A percentile compares a stretch with the other conserved stretches of the same genome.
phyloP scores from a whole-genome alignment of 1,140 invertebrate genomes.

The Agrypnia vestita region DNA sequence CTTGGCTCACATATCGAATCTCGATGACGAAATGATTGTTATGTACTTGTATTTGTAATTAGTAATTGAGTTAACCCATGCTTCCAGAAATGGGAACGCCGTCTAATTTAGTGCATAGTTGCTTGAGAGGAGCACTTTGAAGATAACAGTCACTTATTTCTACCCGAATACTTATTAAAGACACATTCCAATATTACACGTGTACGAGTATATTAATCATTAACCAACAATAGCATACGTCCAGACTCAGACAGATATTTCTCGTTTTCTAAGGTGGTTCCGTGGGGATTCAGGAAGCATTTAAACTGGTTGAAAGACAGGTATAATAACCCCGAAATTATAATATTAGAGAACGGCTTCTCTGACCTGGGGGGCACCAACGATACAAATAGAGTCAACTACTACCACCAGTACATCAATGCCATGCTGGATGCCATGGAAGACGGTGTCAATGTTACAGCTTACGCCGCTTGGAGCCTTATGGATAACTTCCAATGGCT shows the following conservation, averaged over 20 bases:
- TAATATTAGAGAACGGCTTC: conserved; percentile 80
- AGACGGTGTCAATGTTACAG: conserved; percentile 78
- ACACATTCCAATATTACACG: too few relatives aligned
- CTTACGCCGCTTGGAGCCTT: conserved; percentile 81
- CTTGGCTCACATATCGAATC: too few relatives aligned
- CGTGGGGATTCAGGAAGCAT: conserved; percentile 76
- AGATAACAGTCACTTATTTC: too few relatives aligned
- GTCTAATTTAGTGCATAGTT: neutral
- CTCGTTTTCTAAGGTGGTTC: conserved; percentile 68
- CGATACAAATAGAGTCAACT: conserved; percentile 66
- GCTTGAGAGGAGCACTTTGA: too few relatives aligned
- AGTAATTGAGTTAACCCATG: too few relatives aligned
- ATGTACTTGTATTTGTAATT: too few relatives aligned
- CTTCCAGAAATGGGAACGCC: neutral
- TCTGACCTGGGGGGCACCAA: conserved; percentile 64
- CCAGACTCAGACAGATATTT: neutral
- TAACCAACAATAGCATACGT: too few relatives aligned
- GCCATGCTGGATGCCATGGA: conserved; percentile 78
- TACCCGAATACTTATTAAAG: too few relatives aligned
- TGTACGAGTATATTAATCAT: too few relatives aligned
- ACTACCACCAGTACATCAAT: conserved; percentile 74
- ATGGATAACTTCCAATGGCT: conserved; percentile 85
- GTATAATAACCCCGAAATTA: conserved; percentile 76
- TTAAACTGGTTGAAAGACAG: conserved; percentile 77
- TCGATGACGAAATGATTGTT: too few relatives aligned